A percentile compares a stretch with the other conserved stretches of the same genome.
Conservation (phyloP, 2,888 invertebrate genomes). For the Molanna angustata region DNA sequence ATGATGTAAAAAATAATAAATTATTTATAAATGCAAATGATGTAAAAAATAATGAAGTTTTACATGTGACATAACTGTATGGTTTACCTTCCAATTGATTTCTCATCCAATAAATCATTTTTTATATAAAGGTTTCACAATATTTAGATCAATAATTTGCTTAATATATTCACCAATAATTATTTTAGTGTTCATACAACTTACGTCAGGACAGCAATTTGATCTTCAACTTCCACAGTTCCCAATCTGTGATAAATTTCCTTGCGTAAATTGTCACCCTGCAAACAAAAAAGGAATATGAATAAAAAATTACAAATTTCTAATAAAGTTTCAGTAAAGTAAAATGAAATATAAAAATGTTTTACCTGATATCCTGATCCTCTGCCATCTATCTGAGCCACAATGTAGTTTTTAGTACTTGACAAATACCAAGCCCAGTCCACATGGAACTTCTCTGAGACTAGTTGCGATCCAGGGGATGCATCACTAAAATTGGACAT, state of each 20-base stretch:
- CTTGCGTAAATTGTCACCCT: slow-evolving; percentile 72
- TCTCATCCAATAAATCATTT: no score
- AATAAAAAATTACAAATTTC: no score
- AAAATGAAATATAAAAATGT: no score
- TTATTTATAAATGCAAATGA: not conserved
- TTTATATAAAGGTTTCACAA: no score
- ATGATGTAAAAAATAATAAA: no score
- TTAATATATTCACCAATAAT: no score
- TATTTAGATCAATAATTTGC: no score
- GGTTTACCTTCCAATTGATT: no score
- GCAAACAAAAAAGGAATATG: no score
- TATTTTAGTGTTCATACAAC: slow-evolving; percentile 34
- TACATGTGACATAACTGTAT: not conserved
- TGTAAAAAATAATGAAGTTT: not conserved
- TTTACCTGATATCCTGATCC: slow-evolving; percentile 70
- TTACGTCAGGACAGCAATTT: slow-evolving; percentile 65
- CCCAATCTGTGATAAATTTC: slow-evolving; percentile 73
- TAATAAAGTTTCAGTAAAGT: no score
- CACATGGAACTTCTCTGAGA: slow-evolving; percentile 75
- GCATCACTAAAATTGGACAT: slow-evolving; percentile 69
- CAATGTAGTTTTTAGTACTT: slow-evolving; percentile 77
- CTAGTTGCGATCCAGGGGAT: slow-evolving; percentile 80
- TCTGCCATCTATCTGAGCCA: slow-evolving; percentile 85
- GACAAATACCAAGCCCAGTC: slow-evolving; percentile 85
- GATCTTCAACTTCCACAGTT: slow-evolving; percentile 74